These are phyloP conservation scores for Lomographa bimaculata DNA, from an alignment of 2,888 invertebrate genomes.

Conservation along the genomic window DNA sequence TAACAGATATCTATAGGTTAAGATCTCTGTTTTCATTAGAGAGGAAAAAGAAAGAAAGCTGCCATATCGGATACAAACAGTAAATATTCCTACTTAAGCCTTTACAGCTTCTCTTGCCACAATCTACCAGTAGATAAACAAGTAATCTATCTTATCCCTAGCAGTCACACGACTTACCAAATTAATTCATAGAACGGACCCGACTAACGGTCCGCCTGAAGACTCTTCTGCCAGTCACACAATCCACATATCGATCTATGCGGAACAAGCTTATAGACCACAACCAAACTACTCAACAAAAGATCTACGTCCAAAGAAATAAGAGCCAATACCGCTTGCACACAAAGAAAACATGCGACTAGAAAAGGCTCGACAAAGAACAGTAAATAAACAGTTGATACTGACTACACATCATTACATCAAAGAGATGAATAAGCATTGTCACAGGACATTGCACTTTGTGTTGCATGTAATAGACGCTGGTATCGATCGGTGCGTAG, in stretches of 20 bases:
- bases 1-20: no score
- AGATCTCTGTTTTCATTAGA: no score
- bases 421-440: conserved; percentile 66
- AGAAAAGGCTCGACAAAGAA: conserved; percentile 42
- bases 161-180: conserved; percentile 47
- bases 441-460: conserved; percentile 64
- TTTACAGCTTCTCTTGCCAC: conserved; percentile 1
- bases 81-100: no score
- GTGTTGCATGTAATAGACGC: conserved; percentile 47
- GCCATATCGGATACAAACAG: no score
- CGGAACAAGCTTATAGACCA: conserved; percentile 36
- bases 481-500: conserved; percentile 47
- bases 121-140: conserved; percentile 30
- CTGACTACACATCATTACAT: conserved; percentile 77
- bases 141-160: conserved; percentile 36
- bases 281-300: conserved; percentile 30
- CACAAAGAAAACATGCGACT: conserved; percentile 44
- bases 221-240: conserved; percentile 72
- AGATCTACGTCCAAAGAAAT: conserved; percentile 33
- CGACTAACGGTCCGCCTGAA: conserved; percentile 72
- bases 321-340: conserved; percentile 41
- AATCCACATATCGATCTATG: conserved; percentile 40
- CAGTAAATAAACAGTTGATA: conserved; percentile 81
- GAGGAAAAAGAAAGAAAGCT: no score
- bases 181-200: conserved; percentile 76